Conservation (phyloP, 35 echinoderm and acorn worm species). For the Chiridota heheva region DNA sequence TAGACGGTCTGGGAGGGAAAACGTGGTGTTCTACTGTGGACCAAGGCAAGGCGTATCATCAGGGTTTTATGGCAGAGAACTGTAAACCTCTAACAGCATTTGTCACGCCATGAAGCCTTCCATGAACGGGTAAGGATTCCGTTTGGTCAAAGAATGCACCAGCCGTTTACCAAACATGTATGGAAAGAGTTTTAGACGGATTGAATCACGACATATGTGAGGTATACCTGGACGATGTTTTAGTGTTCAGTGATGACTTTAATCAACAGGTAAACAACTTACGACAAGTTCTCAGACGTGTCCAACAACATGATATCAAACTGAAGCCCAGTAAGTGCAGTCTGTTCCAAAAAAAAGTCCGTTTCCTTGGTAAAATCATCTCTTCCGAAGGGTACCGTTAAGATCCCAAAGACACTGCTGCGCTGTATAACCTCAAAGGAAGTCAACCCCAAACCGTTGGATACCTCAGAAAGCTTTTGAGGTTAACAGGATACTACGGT, state of each 20-base stretch:
- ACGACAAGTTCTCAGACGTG: background rate
- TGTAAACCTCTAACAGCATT: conserved; percentile 39
- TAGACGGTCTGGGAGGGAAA: too few species aligned
- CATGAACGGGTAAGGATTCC: conserved; percentile 22
- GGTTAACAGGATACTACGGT: conserved; percentile 23
- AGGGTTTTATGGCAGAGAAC: conserved; percentile 25
- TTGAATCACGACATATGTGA: conserved; percentile 25
- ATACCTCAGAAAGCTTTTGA: background rate
- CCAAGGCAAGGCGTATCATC: too few species aligned
- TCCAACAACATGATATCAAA: conserved; percentile 32
- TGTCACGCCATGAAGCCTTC: conserved; percentile 23
- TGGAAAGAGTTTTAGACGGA: conserved; percentile 11
- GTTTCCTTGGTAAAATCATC: conserved; percentile 40
- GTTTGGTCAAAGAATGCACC: conserved; percentile 30
- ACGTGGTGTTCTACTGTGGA: too few species aligned
- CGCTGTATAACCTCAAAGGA: conserved; percentile 9
- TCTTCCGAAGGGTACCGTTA: conserved; percentile 24
- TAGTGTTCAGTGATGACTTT: conserved; percentile 21
- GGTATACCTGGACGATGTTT: conserved; percentile 21
- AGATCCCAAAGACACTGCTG: background rate
- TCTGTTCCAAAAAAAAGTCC: conserved; percentile 44
- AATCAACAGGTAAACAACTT: conserved; percentile 33
- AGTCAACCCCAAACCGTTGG: conserved; percentile 35
- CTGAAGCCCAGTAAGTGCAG: conserved; percentile 49
- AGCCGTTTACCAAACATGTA: conserved; percentile 19